Percentiles rank a stretch among this genome's conserved stretches.
phyloP scores from a whole-genome alignment of 2,797 vertebrate species.

The Gymnodraco acuticeps region DNA sequence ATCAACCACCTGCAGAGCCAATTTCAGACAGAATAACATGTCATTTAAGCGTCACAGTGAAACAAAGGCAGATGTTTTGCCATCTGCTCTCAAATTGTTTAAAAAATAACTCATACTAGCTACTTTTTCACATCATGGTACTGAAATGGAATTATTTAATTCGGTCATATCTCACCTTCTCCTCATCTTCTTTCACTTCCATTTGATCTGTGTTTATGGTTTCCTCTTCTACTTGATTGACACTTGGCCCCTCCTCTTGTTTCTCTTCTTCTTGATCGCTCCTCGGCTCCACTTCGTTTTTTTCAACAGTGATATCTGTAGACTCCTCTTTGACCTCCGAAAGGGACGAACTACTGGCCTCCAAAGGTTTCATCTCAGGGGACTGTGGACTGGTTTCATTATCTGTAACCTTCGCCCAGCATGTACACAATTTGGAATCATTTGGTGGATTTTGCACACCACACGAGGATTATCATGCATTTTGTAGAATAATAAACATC shows the following conservation, averaged over 20 bases:
- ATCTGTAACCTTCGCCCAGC: constrained; percentile 47
- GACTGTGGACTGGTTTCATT: constrained; percentile 8
- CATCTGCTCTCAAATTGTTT: background rate
- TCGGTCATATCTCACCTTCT: constrained; percentile 51
- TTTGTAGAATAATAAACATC: background rate
- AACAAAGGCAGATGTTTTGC: background rate
- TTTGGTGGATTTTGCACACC: constrained; percentile 8
- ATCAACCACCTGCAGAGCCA: constrained; percentile 44
- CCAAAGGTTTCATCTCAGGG: constrained; percentile 13
- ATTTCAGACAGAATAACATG: constrained; percentile 15
- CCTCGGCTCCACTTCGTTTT: background rate
- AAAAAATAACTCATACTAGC: background rate
- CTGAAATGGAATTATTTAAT: background rate
- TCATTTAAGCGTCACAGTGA: background rate
- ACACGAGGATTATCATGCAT: background rate
- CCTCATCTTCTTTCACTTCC: constrained; percentile 36
- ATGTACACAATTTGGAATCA: constrained; percentile 35
- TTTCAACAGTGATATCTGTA: constrained; percentile 17
- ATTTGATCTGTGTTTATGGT: background rate
- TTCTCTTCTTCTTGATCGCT: constrained; percentile 29
- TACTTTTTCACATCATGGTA: background rate
- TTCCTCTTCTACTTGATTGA: constrained; percentile 7
- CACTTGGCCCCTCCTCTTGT: constrained; percentile 16
- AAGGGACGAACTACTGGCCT: background rate
- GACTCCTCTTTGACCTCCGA: constrained; percentile 42